Percentiles rank a stretch among this genome's conserved stretches.
Evolutionary conservation across 2,797 vertebrate genomes (phyloP).

Genomic region (Danio tinwini): DNA sequence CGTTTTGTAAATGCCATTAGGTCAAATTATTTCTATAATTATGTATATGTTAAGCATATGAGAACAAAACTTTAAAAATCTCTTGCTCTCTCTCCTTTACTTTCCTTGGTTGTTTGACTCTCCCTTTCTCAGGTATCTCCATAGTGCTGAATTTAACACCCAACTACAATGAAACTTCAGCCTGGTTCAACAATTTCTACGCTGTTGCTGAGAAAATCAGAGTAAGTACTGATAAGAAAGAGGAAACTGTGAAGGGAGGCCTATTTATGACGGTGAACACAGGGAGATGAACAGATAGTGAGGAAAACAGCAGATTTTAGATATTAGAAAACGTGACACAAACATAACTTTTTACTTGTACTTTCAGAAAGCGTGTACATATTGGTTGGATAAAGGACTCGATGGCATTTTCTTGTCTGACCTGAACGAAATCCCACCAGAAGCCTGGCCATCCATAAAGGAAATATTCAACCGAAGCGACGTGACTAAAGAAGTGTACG

Average conservation of each 20-base stretch:
- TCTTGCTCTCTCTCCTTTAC: slow-evolving; percentile 13
- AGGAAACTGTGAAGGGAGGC: not conserved
- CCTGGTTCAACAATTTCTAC: slow-evolving; percentile 70
- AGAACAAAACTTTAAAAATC: not conserved
- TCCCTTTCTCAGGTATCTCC: slow-evolving; percentile 76
- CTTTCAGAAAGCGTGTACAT: slow-evolving; percentile 74
- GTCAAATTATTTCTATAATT: not conserved
- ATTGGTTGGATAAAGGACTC: slow-evolving; percentile 80
- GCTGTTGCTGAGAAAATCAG: slow-evolving; percentile 61
- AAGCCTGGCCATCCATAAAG: slow-evolving; percentile 61
- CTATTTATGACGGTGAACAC: not conserved
- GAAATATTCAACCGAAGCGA: slow-evolving; percentile 69
- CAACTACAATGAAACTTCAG: slow-evolving; percentile 70
- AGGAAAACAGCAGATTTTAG: not conserved
- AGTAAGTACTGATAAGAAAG: slow-evolving; percentile 61
- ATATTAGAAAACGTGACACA: not conserved
- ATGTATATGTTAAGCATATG: not conserved
- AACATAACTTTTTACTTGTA: not conserved
- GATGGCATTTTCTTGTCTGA: slow-evolving; percentile 81
- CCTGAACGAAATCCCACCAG: slow-evolving; percentile 44
- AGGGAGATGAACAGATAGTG: not conserved
- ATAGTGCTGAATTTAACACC: slow-evolving; percentile 88
- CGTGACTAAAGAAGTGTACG: slow-evolving; percentile 67
- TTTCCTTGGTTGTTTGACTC: not conserved
- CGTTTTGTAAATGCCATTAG: not conserved